A percentile compares a stretch with the other conserved stretches of the same genome.
Conservation (phyloP, 2,113 vertebrate genomes). For the Cyprinus carpio region DNA sequence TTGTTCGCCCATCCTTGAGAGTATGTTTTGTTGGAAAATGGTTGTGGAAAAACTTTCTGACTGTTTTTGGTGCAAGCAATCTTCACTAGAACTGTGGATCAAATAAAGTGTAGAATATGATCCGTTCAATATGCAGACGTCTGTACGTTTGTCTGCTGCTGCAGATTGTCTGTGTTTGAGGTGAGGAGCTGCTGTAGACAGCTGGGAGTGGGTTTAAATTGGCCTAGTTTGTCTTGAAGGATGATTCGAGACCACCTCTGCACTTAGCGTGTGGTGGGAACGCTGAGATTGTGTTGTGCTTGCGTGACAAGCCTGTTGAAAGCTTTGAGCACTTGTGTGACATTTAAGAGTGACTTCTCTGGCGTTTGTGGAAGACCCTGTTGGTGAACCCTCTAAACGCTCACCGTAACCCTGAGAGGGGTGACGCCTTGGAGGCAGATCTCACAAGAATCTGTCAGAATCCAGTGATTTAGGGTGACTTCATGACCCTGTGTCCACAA, state of each 20-base stretch:
- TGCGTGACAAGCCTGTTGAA: slow-evolving; percentile 32
- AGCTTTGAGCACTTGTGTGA: slow-evolving; percentile 14
- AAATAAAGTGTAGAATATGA: neutral
- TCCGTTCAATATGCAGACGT: neutral
- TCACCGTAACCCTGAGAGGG: neutral
- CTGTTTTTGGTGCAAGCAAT: neutral
- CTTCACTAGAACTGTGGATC: neutral
- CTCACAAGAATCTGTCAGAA: slow-evolving; percentile 38
- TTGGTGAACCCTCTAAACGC: neutral
- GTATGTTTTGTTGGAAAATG: neutral
- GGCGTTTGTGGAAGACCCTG: neutral
- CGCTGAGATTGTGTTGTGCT: neutral
- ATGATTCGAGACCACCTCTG: neutral
- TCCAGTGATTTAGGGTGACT: slow-evolving; percentile 28
- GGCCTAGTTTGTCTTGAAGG: neutral
- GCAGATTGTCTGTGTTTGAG: neutral
- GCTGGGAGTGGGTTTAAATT: slow-evolving; percentile 3
- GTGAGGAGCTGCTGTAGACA: neutral
- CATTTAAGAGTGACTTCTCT: slow-evolving; percentile 15
- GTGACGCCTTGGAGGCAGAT: neutral
- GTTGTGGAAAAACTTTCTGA: neutral
- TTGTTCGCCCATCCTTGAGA: neutral
- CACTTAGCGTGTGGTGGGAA: neutral
- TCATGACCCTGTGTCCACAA: slow-evolving; percentile 22
- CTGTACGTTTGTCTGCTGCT: neutral